Evolutionary conservation across 2,888 invertebrate species (phyloP).

Genomic region (Portevinia maculata): DNA sequence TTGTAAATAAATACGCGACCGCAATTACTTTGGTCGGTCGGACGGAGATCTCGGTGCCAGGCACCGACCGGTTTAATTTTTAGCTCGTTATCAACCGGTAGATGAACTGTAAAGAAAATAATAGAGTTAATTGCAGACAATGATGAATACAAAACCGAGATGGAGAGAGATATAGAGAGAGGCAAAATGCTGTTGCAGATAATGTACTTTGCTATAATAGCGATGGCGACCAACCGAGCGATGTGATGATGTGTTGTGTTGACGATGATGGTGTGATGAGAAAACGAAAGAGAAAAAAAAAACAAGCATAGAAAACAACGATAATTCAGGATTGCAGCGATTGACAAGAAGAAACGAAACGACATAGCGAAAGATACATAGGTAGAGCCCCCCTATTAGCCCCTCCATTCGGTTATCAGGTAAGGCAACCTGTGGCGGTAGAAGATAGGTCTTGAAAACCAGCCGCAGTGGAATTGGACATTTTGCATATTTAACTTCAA

Average conservation of each 20-base stretch:
- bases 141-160: slow-evolving; percentile 55
- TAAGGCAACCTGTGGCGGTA: slow-evolving; percentile 13
- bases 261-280: slow-evolving; percentile 59
- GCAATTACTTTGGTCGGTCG: slow-evolving; percentile 73
- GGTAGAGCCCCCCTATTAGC: not conserved
- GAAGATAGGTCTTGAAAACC: slow-evolving; percentile 33
- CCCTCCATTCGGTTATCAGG: slow-evolving; percentile 8
- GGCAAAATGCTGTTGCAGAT: slow-evolving; percentile 38
- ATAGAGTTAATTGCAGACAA: slow-evolving; percentile 71
- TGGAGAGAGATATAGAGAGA: slow-evolving; percentile 26
- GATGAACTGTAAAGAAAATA: slow-evolving; percentile 75
- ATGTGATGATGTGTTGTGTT: slow-evolving; percentile 52
- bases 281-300: slow-evolving; percentile 37
- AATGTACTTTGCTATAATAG: slow-evolving; percentile 19
- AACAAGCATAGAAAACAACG: slow-evolving; percentile 46
- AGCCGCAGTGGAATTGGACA: slow-evolving; percentile 55
- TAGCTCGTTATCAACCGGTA: slow-evolving; percentile 76
- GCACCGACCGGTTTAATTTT: slow-evolving; percentile 77
- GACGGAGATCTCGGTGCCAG: slow-evolving; percentile 76
- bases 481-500: slow-evolving; percentile 59
- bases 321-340: slow-evolving; percentile 68
- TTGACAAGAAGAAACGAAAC: slow-evolving; percentile 52
- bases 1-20: slow-evolving; percentile 73
- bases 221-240: slow-evolving; percentile 24
- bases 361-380: slow-evolving; percentile 37